phyloP scores from a whole-genome alignment of 2,797 vertebrate genomes.

The Sphenodon punctatus region DNA sequence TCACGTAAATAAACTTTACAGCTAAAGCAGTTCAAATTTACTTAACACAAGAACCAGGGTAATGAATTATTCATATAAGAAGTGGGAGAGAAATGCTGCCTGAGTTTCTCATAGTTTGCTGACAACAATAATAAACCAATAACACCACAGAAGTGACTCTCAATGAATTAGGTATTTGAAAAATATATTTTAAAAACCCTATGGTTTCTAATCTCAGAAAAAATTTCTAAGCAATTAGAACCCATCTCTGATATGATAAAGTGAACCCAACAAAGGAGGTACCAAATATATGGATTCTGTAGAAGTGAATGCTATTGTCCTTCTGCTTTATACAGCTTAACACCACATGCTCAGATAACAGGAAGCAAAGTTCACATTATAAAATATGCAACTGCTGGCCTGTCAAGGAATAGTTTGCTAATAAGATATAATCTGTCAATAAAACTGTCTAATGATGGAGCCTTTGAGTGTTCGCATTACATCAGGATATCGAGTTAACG shows the following conservation, averaged over 20 bases:
- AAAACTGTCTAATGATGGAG: neutral
- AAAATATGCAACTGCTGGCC: neutral
- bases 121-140: neutral
- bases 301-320: neutral
- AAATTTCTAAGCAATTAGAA: neutral
- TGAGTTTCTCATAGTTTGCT: conserved; percentile 15
- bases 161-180: neutral
- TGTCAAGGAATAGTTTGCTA: neutral
- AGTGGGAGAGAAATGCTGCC: conserved; percentile 30
- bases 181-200: too few relatives aligned
- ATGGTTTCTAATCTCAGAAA: too few relatives aligned
- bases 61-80: conserved; percentile 66
- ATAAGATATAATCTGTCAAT: neutral
- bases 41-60: conserved; percentile 3
- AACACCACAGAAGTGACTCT: neutral
- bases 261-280: neutral
- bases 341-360: accelerated
- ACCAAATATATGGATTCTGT: neutral
- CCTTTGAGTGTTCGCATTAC: neutral
- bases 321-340: neutral
- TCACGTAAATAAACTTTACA: neutral
- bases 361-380: neutral
- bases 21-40: conserved; percentile 35
- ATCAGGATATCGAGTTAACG: neutral
- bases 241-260: neutral